Percentiles rank a stretch among this genome's conserved stretches.
phyloP scores from a whole-genome alignment of 2,888 invertebrate species.

The Eupithecia exiguata region DNA sequence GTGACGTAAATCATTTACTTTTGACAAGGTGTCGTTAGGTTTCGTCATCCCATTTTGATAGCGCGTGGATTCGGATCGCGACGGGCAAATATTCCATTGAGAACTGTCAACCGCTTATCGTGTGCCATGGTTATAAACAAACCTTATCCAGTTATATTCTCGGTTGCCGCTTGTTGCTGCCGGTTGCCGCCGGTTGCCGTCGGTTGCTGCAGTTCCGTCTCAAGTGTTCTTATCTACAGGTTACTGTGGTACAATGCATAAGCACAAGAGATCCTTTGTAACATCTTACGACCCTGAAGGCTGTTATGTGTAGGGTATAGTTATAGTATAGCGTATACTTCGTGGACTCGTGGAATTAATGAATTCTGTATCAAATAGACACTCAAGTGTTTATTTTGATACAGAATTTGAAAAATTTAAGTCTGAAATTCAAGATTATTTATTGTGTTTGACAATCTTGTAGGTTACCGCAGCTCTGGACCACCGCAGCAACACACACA shows the following conservation, averaged over 20 bases:
- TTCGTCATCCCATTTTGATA: background rate
- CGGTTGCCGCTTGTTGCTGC: conserved; percentile 4
- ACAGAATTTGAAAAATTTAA: too few relatives aligned
- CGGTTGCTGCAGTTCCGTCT: conserved; percentile 6
- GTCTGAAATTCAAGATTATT: too few relatives aligned
- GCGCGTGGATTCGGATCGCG: background rate
- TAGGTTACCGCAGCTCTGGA: too few relatives aligned
- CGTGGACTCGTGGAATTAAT: too few relatives aligned
- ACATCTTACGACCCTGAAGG: background rate
- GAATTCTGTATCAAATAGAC: too few relatives aligned
- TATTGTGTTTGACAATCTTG: too few relatives aligned
- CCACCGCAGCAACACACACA: too few relatives aligned
- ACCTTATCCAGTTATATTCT: background rate
- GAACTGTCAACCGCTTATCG: background rate
- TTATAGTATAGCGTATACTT: too few relatives aligned
- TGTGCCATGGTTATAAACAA: background rate
- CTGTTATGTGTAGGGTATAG: background rate
- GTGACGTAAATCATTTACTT: too few relatives aligned
- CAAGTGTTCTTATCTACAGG: conserved; percentile 17
- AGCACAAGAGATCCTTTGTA: background rate
- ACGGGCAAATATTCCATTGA: background rate
- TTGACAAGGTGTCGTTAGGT: too few relatives aligned
- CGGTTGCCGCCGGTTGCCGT: background rate
- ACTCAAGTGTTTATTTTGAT: too few relatives aligned
- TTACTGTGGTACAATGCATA: conserved; percentile 9